Evolutionary conservation across 2,888 invertebrate genomes (phyloP).

Genomic region (Keiferia lycopersicella): DNA sequence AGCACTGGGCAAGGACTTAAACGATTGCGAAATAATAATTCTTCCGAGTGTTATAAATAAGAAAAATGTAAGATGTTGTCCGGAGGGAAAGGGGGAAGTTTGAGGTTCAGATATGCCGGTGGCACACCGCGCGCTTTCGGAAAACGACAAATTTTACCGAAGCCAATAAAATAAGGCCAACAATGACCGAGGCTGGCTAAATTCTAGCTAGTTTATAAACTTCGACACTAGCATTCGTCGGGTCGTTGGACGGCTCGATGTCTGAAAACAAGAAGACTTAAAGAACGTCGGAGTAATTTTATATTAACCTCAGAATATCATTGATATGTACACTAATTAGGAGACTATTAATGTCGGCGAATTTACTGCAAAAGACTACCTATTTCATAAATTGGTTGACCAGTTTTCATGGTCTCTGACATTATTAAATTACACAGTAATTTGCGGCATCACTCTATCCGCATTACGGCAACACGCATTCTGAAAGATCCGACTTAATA

Average conservation of each 20-base stretch:
- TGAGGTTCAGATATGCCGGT: slow-evolving; percentile 34
- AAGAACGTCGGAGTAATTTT: too few relatives aligned
- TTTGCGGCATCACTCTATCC: slow-evolving; percentile 40
- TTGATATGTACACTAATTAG: slow-evolving; percentile 27
- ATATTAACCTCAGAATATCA: background rate
- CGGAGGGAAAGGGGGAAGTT: slow-evolving; percentile 52
- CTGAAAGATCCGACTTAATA: slow-evolving; percentile 44
- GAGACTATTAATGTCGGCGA: slow-evolving; percentile 42
- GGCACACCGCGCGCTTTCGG: slow-evolving; percentile 40
- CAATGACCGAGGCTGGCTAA: too few relatives aligned
- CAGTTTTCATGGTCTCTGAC: slow-evolving; percentile 40
- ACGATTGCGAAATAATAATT: slow-evolving; percentile 80
- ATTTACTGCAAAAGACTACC: slow-evolving; percentile 32
- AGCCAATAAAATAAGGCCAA: slow-evolving; percentile 12
- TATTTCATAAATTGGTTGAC: slow-evolving; percentile 34
- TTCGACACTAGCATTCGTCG: too few relatives aligned
- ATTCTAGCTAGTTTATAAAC: too few relatives aligned
- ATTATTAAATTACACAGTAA: slow-evolving; percentile 49
- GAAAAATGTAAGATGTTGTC: slow-evolving; percentile 67
- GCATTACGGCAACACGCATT: slow-evolving; percentile 40
- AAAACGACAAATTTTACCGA: slow-evolving; percentile 24
- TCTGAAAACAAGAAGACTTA: too few relatives aligned
- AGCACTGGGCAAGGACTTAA: slow-evolving; percentile 77
- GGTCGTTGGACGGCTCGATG: too few relatives aligned
- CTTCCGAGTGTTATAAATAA: slow-evolving; percentile 77